Base-by-base conservation (phyloP, 53 echinoderm and acorn worm species). In the Holothuria leucospilota region DNA sequence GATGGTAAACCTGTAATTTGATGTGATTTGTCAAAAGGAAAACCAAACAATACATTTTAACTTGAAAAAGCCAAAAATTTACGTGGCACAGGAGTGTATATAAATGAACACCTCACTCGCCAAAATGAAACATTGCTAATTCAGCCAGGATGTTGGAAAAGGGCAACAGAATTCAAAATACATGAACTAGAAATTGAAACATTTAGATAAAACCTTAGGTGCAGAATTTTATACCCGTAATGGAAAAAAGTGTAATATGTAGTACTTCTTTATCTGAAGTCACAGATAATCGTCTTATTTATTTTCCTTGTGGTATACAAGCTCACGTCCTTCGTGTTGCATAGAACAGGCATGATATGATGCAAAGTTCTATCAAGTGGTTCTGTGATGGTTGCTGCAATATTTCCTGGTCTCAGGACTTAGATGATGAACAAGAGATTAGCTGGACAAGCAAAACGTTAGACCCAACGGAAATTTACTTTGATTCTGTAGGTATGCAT, bases 1-100 rank as follows among this genome's bases (percentile, higher is more conserved):
- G 68, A 67, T 25, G 68, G 68, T 67, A 27, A 67, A 67, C 68
- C 68, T 29, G 68, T 67, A 67, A 67, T 66, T 28, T 66, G 67
- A 66, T 66, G 67, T 8, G 67, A 66, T 20, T 66, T 66, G 67
- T 66, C 67, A 66, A 30, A 6, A 66, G 67, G 21, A 66, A 66
- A 66, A 66, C 67, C 67, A 66, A 30, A 66, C 27, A 11, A 28
- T 66, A 52, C 52, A 52, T 52, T 4, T 10, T 52, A 63, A 23
- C 3, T 63, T 11, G 18, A 66, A 66, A 30, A 66, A 16, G n/a
- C 23, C 64, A 28, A 66, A 66, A 66, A 66, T 4, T 30, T 66
- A 7, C 26, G 30, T 28, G 67, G 67, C 9, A 66, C 67, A 9
- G 67, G 67, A 66, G 67, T 66, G 26, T 66, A 66, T 13, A 66